These are phyloP conservation scores for Micronycteris hirsuta DNA, from an alignment of 2,113 vertebrate genomes.

Conservation along the genomic window DNA sequence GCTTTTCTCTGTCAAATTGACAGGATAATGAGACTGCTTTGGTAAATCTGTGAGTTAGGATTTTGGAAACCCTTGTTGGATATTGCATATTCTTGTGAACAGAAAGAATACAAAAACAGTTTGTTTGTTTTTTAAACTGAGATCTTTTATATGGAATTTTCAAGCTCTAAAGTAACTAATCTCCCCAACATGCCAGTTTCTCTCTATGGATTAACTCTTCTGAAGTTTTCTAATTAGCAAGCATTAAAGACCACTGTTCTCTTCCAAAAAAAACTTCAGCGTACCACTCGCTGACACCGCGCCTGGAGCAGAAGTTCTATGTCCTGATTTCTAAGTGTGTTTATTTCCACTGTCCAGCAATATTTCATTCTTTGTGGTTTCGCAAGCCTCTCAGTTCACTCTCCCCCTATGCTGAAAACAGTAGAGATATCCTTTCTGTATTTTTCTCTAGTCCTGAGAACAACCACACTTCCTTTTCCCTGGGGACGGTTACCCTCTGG, in stretches of 20 bases:
- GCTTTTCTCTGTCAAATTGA: neutral
- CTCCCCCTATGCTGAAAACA: slow-evolving; percentile 28
- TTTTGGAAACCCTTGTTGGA: neutral
- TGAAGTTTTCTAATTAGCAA: neutral
- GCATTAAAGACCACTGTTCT: neutral
- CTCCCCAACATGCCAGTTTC: neutral
- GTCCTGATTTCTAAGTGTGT: slow-evolving; percentile 30
- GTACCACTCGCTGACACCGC: neutral
- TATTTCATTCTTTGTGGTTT: slow-evolving; percentile 54
- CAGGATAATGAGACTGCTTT: neutral
- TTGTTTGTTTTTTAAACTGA: neutral
- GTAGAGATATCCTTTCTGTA: neutral
- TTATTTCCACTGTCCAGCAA: slow-evolving; percentile 45
- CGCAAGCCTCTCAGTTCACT: neutral
- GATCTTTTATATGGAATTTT: neutral
- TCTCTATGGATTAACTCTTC: neutral
- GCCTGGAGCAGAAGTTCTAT: neutral
- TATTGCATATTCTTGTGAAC: neutral
- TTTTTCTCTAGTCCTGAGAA: neutral
- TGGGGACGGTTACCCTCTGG: neutral
- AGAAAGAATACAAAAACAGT: neutral
- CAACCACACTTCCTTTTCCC: slow-evolving; percentile 10
- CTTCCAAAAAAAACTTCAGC: neutral
- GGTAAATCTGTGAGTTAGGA: neutral
- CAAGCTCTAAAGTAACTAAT: neutral